Base-by-base conservation (phyloP, 2,888 invertebrate genomes). In the Sinhomidia bicolor region DNA sequence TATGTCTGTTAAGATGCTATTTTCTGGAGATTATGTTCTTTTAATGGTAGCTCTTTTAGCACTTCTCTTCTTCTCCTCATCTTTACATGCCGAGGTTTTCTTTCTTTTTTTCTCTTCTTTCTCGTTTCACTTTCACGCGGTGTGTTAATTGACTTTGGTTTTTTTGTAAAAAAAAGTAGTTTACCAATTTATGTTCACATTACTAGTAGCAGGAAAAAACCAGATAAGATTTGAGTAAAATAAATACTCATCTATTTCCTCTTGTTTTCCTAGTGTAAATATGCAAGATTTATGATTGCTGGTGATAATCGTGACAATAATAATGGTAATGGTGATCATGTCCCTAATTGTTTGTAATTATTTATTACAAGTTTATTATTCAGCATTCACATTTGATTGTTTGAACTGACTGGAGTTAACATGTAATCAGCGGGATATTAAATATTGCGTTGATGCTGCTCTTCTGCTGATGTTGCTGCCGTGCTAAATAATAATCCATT, bases 1-100 rank as follows among this genome's bases (percentile, higher is more conserved):
- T 60, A 29, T 78, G 26, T 32, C 65, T 29, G 23, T 62, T 57
- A 47, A 62, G 62, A 85, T 32, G 65, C 74, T 23, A 84, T 74
- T 83, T 84, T 84, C 74, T 47, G 41, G 74, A 57, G 83, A 74
- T 84, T 84, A 84, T 74, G 23, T 60, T 57, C 83, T 71, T 71
- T 82, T 82, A 81, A 81, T 81, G 44, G 81, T 51, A 81, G 60
- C 60, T 80, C 80, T 80, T 36, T 36, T 78, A 57, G 32, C 78
- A 80, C 62, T n/a, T n/a, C n/a, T n/a, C 60, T 62, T 36, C 7
- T 80, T 62, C 60, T 80, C 60, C 60, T 80, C 60, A 44, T 80
- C 36, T 10, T 71, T 71, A 44, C 20, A 41, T 36, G 62, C 44
- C 23, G 41, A 41, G 36, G 32, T 26, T 60, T 57, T 41, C 2